Evolutionary conservation across 2,113 vertebrate genomes (phyloP).

Genomic region (Chroicocephalus ridibundus): DNA sequence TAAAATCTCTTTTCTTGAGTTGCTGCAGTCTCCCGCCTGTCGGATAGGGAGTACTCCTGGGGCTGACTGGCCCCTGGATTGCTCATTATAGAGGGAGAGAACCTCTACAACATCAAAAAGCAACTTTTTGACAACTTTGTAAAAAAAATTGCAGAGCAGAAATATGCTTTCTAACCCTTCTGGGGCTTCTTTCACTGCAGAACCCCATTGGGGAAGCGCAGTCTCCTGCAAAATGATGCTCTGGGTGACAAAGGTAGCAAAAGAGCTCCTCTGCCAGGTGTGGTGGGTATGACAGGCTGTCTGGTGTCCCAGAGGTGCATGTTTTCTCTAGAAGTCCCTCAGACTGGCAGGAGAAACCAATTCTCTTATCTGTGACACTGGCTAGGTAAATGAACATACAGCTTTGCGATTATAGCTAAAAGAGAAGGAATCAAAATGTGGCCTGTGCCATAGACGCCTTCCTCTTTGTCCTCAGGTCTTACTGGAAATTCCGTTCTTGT

Average conservation of each 20-base stretch:
- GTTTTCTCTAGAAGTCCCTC: not conserved
- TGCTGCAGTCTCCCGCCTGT: not conserved
- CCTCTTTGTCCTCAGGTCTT: not conserved
- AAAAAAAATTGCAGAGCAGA: not conserved
- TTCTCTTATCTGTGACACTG: not conserved
- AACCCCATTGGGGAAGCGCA: accelerated
- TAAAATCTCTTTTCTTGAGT: not conserved
- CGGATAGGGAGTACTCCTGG: not conserved
- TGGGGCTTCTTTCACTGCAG: not conserved
- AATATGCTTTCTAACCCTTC: not conserved
- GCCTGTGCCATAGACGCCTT: not conserved
- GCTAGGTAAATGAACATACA: not conserved
- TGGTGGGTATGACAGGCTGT: not conserved
- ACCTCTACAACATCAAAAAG: not conserved
- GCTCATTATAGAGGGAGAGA: not conserved
- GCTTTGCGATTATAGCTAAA: not conserved
- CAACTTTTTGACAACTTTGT: not conserved
- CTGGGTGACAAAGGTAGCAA: not conserved
- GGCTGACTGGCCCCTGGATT: not conserved
- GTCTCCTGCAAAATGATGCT: not conserved
- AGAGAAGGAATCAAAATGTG: not conserved
- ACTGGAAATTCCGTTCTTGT: not conserved
- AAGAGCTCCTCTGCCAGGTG: not conserved
- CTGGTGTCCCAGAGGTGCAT: not conserved
- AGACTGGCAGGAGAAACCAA: not conserved